Evolutionary conservation across 2,888 invertebrate species (phyloP), one percentile per base, ranked within the genome.

Genomic region (Caenorhabditis sinica): DNA sequence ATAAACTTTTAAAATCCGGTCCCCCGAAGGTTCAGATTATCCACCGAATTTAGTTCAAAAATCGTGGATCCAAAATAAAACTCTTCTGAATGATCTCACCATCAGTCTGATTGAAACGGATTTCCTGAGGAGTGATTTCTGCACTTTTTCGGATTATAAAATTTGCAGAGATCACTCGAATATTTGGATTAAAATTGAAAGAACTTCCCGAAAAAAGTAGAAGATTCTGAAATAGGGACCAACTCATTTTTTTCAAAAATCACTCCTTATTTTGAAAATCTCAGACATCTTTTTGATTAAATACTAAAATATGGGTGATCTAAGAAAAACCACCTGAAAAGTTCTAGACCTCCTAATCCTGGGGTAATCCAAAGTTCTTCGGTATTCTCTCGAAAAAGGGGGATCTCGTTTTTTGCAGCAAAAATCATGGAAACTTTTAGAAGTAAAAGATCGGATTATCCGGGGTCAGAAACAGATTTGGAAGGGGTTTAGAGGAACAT

Each of bases 21-120:
- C 11, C 30, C n/a, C 20, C 15, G 51, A 66, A 66, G 30, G 49
- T 66, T 49, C 66, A 33, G 66, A 49, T 49, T 13, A 66, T 66
- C 66, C 66, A 1, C 56, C 28, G 23, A 56, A 56, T 28, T 11
- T 4, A 51, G 51, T 51, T n/a, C 51, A 51, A 51, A 23, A 23
- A n/a, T 20, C 20, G 51, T 20, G 49, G 49, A 49, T 15, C 49
- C 13, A 6, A 4, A 36, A 36, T 6, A 36, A 4, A 36, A 6
- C 33, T 36, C 9, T 36, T 9, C 33, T 36, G 20, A 60, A 23
- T 33, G 45, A 45, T 45, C 43, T 65, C 66, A 49, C 49, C 49
- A 49, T 66, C 49, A 66, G 49, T 28, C 49, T 66, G 66, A 66
- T 66, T 49, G 66, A 33, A 66, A 66, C 28, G 17, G 56, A 56